Percentiles rank a stretch among this genome's conserved stretches.
These are phyloP conservation scores for Phoxinus phoxinus DNA, from an alignment of 2,113 vertebrate genomes.

Conservation along the genomic window DNA sequence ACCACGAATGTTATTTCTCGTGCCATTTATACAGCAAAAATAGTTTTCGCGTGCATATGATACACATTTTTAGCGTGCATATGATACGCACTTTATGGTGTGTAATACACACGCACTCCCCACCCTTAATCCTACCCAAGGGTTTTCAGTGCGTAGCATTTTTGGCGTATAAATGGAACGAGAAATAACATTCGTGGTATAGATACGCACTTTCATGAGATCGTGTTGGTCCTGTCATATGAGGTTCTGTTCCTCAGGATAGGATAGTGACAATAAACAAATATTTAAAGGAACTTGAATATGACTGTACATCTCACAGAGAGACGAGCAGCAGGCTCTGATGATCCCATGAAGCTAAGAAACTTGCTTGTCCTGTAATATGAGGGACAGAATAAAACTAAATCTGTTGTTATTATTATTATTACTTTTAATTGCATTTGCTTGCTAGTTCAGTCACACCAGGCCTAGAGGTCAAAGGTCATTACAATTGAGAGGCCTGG, in stretches of 20 bases:
- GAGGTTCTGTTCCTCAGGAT: background rate
- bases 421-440: background rate
- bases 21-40: too few species aligned
- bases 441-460: background rate
- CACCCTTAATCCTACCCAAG: too few species aligned
- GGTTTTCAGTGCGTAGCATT: too few species aligned
- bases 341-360: background rate
- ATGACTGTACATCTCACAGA: background rate
- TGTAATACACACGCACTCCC: too few species aligned
- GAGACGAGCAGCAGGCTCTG: background rate
- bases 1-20: too few species aligned
- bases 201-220: too few species aligned
- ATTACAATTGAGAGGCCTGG: background rate
- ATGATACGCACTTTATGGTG: too few species aligned
- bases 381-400: background rate
- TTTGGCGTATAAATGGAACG: too few species aligned
- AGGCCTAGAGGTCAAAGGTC: constrained; percentile 21
- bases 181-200: too few species aligned
- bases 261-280: background rate
- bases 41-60: too few species aligned
- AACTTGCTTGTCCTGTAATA: background rate
- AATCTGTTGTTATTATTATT: background rate
- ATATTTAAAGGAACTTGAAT: background rate
- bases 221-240: background rate
- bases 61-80: too few species aligned